phyloP scores from a whole-genome alignment of 1,140 invertebrate species.

The Dufourea novaeangliae region DNA sequence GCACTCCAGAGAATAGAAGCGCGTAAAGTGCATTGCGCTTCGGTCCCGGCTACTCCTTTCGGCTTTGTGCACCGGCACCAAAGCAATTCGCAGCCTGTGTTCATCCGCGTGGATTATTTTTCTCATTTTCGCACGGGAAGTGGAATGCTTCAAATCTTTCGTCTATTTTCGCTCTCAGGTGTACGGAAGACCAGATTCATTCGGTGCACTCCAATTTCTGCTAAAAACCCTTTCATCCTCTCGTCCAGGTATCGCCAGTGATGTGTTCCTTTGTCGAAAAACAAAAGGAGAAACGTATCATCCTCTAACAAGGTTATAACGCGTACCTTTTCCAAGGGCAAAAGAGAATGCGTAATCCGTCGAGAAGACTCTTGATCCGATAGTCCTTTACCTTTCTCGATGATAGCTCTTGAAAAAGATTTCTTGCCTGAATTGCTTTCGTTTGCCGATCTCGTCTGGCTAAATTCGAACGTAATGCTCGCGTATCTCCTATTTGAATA shows the following conservation, averaged over 20 bases:
- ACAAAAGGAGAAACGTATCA: conserved; percentile 5
- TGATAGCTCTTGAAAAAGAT: background rate
- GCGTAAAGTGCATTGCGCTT: conserved; percentile 36
- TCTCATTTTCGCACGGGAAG: conserved; percentile 36
- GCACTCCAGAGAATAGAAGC: conserved; percentile 19
- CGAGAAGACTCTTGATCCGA: background rate
- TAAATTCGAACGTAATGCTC: background rate
- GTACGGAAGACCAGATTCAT: conserved; percentile 34
- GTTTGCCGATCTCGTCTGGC: background rate
- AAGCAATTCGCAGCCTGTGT: conserved; percentile 28
- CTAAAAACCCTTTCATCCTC: conserved; percentile 9
- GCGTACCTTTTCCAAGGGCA: background rate
- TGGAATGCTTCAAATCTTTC: conserved; percentile 35
- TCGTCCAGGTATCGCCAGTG: background rate
- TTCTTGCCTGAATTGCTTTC: background rate
- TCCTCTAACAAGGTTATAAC: conserved; percentile 14
- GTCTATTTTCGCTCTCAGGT: conserved; percentile 16
- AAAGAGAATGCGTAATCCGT: too few species aligned
- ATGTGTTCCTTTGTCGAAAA: background rate
- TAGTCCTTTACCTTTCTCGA: background rate
- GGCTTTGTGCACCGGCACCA: conserved; percentile 19
- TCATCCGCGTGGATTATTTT: conserved; percentile 44
- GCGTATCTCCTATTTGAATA: background rate
- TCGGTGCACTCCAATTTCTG: conserved; percentile 32
- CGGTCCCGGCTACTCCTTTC: conserved; percentile 16